phyloP scores from a whole-genome alignment of 2,888 invertebrate genomes.

The Liopterus haemorrhoidalis region DNA sequence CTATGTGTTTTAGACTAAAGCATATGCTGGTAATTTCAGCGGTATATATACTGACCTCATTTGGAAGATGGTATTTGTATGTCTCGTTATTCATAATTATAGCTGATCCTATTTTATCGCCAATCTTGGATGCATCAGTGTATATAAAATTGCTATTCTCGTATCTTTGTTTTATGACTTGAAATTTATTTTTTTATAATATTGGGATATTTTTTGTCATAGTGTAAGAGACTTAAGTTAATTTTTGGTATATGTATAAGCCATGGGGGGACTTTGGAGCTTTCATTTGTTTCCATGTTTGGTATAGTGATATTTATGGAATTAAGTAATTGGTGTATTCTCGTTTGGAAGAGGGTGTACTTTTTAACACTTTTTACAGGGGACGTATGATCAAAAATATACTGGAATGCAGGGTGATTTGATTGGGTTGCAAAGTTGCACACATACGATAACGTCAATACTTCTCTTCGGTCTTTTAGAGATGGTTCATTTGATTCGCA shows the following conservation, averaged over 20 bases:
- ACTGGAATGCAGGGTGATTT: neutral
- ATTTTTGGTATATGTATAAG: constrained; percentile 5
- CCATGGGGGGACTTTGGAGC: neutral
- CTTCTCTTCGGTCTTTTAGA: neutral
- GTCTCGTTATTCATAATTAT: neutral
- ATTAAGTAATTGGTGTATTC: no score
- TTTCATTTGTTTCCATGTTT: neutral
- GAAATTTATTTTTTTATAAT: constrained; percentile 4
- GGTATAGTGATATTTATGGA: constrained; percentile 3
- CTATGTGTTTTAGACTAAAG: no score
- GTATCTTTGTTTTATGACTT: neutral
- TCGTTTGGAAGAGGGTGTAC: no score
- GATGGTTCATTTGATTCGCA: constrained; percentile 7
- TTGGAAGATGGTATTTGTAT: neutral
- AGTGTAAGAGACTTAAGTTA: neutral
- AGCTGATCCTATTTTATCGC: constrained; percentile 1
- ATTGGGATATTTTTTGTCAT: constrained; percentile 2
- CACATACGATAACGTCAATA: constrained; percentile 1
- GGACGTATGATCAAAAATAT: neutral
- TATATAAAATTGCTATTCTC: constrained; percentile 1
- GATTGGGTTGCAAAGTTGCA: neutral
- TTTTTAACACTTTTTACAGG: no score
- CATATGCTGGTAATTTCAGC: constrained; percentile 3
- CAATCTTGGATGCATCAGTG: constrained; percentile 2
- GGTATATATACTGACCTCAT: constrained; percentile 5